phyloP scores from a whole-genome alignment of 2,113 vertebrate genomes.

The Chloropsis hardwickii region DNA sequence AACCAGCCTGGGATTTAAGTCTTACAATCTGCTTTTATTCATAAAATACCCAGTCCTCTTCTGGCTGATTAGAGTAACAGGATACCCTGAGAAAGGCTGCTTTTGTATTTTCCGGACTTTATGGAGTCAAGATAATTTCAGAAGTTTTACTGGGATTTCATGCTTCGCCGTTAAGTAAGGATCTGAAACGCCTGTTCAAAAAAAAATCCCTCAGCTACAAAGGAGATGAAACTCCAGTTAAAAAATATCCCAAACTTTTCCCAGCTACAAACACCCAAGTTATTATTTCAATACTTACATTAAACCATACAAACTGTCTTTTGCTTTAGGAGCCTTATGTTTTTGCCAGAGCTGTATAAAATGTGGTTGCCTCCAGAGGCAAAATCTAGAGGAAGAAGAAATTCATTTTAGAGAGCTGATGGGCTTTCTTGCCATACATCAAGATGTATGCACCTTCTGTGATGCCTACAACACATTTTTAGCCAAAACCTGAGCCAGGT shows the following conservation, averaged over 20 bases:
- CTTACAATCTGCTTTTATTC: neutral
- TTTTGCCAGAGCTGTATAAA: neutral
- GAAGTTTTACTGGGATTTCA: neutral
- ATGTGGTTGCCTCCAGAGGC: neutral
- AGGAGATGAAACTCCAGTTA: neutral
- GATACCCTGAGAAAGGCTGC: neutral
- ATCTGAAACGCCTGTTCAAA: neutral
- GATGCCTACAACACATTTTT: neutral
- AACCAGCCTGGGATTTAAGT: neutral
- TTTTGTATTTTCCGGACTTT: neutral
- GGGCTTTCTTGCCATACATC: neutral
- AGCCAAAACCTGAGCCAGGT: neutral
- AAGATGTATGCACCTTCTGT: neutral
- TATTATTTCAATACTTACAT: neutral
- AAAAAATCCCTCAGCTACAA: neutral
- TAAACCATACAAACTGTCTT: neutral
- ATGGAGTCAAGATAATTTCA: neutral
- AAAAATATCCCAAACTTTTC: neutral
- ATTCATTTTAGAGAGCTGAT: neutral
- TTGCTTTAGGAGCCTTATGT: neutral
- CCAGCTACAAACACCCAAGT: neutral
- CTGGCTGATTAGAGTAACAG: neutral
- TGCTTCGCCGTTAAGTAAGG: neutral
- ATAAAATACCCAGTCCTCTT: neutral
- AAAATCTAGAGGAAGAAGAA: neutral